Base-by-base conservation (phyloP, 2,113 vertebrate species). In the Entelurus aequoreus region DNA sequence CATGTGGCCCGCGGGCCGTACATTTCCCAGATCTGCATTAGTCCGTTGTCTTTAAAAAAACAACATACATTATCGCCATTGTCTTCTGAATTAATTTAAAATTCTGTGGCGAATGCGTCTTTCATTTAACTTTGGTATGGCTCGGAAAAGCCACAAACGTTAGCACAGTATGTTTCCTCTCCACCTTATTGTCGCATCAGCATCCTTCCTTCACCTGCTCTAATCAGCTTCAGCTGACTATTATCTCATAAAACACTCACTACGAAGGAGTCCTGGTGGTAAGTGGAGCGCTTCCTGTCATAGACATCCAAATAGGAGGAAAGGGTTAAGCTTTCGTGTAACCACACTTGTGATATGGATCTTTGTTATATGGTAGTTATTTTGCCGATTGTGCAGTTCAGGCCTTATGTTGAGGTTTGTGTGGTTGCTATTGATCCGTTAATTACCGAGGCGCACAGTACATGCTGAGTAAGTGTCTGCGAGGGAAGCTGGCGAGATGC, bases 381-480 rank as follows among this genome's bases (percentile, higher is more conserved):
- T 81, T 77, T 88, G 86, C 71, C 51, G 79, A 86, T 63, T 74
- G 53, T 80, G 81, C 84, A 84, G 75, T 83, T 84, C 68, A 56
- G 63, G 64, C 64, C 61, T 76, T 78, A 78, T 72, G 81, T 85
- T 81, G 79, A 81, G 78, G 75, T 86, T 74, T 76, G 78, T 77
- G 76, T 64, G 83, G 81, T 71, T 21, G 55, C 54, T 82, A 86
- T 85, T 76, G 84, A 88, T 88, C 84, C 73, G 64, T 83, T 85
- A 88, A 85, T 85, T 85, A 86, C 83, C 66, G 55, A 57, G 40
- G 44, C 44, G 78, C 60, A 15, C 65, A 47, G 68, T 78, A 77
- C 77, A 71, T 85, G 84, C 84, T 86, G 84, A 80, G 79, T 80
- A 85, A 85, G 83, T 75, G 68, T 79, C 81, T 82, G 66, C 63